phyloP scores from a whole-genome alignment of 1,140 invertebrate species.

The Patella vulgata region DNA sequence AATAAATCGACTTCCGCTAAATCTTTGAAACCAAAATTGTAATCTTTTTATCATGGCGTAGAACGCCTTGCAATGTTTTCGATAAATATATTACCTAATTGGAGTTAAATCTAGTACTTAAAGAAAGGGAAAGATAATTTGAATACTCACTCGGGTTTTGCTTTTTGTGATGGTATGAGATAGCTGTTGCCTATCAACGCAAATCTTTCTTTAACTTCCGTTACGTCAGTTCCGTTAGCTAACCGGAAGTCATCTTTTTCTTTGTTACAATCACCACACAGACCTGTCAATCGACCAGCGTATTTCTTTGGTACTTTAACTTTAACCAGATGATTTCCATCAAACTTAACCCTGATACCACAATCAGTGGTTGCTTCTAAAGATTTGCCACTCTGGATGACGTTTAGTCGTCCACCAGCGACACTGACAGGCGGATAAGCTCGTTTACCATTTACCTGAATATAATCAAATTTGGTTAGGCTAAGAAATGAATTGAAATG shows the following conservation, averaged over 20 bases:
- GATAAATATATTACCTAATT: too few species aligned
- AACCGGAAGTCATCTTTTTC: conserved; percentile 34
- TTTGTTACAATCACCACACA: conserved; percentile 48
- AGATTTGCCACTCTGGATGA: conserved; percentile 24
- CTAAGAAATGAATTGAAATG: too few species aligned
- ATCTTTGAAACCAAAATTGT: too few species aligned
- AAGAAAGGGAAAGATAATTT: too few species aligned
- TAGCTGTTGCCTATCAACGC: conserved; percentile 39
- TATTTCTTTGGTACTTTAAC: conserved; percentile 81
- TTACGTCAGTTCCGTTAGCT: conserved; percentile 30
- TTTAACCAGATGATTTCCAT: conserved; percentile 73
- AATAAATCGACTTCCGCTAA: too few species aligned
- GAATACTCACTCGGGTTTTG: background rate
- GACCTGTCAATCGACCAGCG: conserved; percentile 70
- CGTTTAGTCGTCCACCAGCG: conserved; percentile 15
- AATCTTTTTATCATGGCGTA: too few species aligned
- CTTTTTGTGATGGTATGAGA: background rate
- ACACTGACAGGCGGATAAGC: conserved; percentile 29
- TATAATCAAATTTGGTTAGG: background rate
- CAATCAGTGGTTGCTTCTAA: conserved; percentile 30
- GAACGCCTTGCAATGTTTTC: too few species aligned
- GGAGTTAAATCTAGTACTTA: too few species aligned
- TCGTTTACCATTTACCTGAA: conserved; percentile 28
- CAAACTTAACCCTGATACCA: conserved; percentile 78
- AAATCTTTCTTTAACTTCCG: conserved; percentile 15